These are phyloP conservation scores for Zootermopsis nevadensis DNA, from an alignment of 2,888 invertebrate genomes.

Conservation along the genomic window DNA sequence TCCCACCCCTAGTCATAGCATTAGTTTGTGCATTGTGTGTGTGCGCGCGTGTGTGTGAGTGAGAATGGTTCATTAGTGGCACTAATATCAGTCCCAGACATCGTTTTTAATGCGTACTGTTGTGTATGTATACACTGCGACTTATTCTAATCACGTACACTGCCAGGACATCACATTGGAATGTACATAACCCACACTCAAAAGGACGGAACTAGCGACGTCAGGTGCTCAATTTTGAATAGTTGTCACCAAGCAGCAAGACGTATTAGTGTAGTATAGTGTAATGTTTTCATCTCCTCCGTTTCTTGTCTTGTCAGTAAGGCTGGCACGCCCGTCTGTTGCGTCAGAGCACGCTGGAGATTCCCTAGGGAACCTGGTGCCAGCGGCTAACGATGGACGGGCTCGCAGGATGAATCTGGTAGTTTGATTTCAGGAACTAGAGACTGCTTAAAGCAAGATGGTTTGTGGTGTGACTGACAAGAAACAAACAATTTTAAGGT, in stretches of 20 bases:
- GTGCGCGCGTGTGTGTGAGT: conserved; percentile 11
- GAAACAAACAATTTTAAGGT: conserved; percentile 41
- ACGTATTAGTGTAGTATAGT: conserved; percentile 42
- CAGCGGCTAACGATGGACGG: conserved; percentile 49
- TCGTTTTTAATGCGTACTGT: conserved; percentile 37
- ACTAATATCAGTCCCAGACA: conserved; percentile 51
- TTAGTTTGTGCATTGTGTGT: conserved; percentile 38
- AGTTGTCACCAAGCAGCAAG: conserved; percentile 53
- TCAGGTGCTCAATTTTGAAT: conserved; percentile 56
- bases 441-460: conserved; percentile 26
- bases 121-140: conserved; percentile 50
- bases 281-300: conserved; percentile 45
- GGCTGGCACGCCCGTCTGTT: conserved; percentile 52
- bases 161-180: conserved; percentile 53
- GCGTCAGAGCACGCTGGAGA: conserved; percentile 53
- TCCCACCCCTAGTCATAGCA: conserved; percentile 23
- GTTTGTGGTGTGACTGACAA: conserved; percentile 28
- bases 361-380: conserved; percentile 53
- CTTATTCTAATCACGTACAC: conserved; percentile 54
- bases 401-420: not conserved
- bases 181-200: conserved; percentile 42
- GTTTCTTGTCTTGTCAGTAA: conserved; percentile 51
- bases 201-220: conserved; percentile 54
- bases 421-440: conserved; percentile 2
- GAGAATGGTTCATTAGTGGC: conserved; percentile 46